Conservation (phyloP, 2,113 vertebrate species). For the Synodontis membranacea region DNA sequence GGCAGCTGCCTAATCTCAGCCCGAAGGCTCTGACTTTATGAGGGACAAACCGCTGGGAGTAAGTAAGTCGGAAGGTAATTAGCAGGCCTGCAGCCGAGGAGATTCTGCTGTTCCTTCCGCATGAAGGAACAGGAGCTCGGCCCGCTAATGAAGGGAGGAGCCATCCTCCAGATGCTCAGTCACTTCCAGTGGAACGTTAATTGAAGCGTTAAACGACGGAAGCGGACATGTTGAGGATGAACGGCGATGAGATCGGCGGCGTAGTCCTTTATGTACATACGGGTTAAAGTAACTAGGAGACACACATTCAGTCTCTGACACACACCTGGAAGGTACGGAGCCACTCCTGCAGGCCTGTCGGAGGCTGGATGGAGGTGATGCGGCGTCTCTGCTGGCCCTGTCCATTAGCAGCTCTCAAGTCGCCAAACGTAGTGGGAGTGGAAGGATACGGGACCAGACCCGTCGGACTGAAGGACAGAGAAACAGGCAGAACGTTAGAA, state of each 20-base stretch:
- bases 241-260: not conserved
- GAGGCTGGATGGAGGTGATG: slow-evolving; percentile 94
- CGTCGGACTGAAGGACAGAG: slow-evolving; percentile 78
- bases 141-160: not conserved
- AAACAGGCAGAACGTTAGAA: not conserved
- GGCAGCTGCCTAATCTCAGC: slow-evolving; percentile 20
- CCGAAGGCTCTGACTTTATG: slow-evolving; percentile 6
- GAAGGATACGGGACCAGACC: slow-evolving; percentile 94
- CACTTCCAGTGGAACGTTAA: not conserved
- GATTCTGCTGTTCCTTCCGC: slow-evolving; percentile 1
- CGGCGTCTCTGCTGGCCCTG: slow-evolving; percentile 94
- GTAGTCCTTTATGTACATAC: not conserved
- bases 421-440: slow-evolving; percentile 97
- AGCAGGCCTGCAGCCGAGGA: not conserved
- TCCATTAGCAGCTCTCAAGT: slow-evolving; percentile 93
- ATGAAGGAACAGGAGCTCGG: slow-evolving; percentile 15
- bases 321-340: slow-evolving; percentile 97
- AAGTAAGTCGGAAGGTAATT: slow-evolving; percentile 18
- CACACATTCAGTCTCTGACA: not conserved
- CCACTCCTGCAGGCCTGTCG: slow-evolving; percentile 97
- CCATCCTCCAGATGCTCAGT: not conserved
- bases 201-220: not conserved
- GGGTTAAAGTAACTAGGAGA: not conserved
- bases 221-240: not conserved
- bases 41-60: not conserved